Base-by-base conservation (phyloP, 1,140 invertebrate genomes). In the Acromyrmex charruanus region DNA sequence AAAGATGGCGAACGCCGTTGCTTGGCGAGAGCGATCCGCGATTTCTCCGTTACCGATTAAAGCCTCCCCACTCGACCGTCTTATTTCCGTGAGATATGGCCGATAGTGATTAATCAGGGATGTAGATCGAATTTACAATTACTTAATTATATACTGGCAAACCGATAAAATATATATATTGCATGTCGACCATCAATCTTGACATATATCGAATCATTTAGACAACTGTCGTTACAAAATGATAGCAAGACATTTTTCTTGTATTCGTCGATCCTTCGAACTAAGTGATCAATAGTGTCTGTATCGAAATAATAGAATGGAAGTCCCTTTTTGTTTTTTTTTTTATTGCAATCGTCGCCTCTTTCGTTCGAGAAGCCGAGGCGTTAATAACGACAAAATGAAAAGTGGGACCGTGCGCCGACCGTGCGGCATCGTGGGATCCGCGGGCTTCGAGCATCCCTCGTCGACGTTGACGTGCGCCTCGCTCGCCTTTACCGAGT, bases 401-500 rank as follows among this genome's bases (percentile, higher is more conserved):
- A 79, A 75, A 44, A 84, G 55, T 68, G 18, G 18, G 53, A 61
- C 80, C 35, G 68, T 49, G 55, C 80, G n/a, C 63, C 80, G 39
- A 58, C 66, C 66, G 66, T 68, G 35, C 9, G 68, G 68, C 18
- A 82, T 59, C 80, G 80, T 84, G 80, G 80, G 80, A 84, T 74
- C 80, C 80, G 80, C 80, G 80, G 80, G 69, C 39, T 18, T 74
- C 55, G n/a, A 84, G 69, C 69, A 84, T 84, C 80, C 80, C 69
- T 84, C 80, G 80, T 84, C 80, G 80, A 84, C 80, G 80, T 84
- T 84, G 80, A 84, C 69, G 80, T 84, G 80, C 69, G 69, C 80
- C 61, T 31, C 80, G 80, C 69, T 84, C 25, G 80, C 80, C 80
- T 84, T 90, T 90, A 84, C 68, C 75, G 91, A 92, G 91, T 93